Percentiles rank a stretch among this genome's conserved stretches.
Conservation (phyloP, 1,140 invertebrate species). For the Varroa destructor region DNA sequence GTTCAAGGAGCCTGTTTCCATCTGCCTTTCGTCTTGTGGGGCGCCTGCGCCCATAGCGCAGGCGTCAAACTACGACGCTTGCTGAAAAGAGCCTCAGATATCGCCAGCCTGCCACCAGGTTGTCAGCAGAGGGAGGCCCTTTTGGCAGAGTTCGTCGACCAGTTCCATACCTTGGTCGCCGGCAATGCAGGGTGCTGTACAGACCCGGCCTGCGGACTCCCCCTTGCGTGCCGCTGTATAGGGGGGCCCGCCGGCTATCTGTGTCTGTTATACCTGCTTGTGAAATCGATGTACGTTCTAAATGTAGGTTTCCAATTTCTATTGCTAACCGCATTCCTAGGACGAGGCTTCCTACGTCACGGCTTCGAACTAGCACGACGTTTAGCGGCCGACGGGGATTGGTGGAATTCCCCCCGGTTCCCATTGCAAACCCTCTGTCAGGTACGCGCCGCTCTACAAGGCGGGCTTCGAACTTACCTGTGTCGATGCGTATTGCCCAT, state of each 20-base stretch:
- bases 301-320: conserved; percentile 44
- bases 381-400: conserved; percentile 37
- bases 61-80: conserved; percentile 40
- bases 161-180: conserved; percentile 40
- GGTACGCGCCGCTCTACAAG: conserved; percentile 40
- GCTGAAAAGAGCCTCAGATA: conserved; percentile 40
- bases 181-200: conserved; percentile 30
- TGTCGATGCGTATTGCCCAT: conserved; percentile 47
- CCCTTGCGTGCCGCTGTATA: conserved; percentile 35
- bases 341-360: conserved; percentile 39
- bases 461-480: conserved; percentile 40
- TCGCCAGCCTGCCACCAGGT: conserved; percentile 39
- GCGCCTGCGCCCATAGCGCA: conserved; percentile 40
- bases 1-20: conserved; percentile 48
- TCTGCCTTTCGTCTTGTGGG: conserved; percentile 47
- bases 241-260: conserved; percentile 41
- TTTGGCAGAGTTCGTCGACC: conserved; percentile 40
- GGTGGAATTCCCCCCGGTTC: conserved; percentile 41
- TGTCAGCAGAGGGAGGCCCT: conserved; percentile 41
- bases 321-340: conserved; percentile 41
- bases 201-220: conserved; percentile 28
- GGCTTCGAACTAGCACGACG: conserved; percentile 38
- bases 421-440: conserved; percentile 41
- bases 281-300: conserved; percentile 42
- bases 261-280: conserved; percentile 41